Percentiles rank a stretch among this genome's conserved stretches.
phyloP scores from a whole-genome alignment of 35 echinoderm and acorn worm genomes.

The Chiridota heheva region DNA sequence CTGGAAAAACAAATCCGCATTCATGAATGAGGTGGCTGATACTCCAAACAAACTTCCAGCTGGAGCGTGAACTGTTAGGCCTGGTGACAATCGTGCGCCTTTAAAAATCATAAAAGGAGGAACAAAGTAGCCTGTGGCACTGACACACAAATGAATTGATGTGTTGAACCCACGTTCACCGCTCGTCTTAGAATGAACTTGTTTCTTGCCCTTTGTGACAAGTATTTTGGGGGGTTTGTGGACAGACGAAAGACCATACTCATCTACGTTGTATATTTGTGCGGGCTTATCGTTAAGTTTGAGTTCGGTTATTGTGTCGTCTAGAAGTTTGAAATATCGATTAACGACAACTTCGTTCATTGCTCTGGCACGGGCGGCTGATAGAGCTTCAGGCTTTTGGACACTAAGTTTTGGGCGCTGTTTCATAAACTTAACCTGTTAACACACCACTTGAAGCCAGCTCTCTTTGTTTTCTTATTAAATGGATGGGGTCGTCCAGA shows the following conservation, averaged over 20 bases:
- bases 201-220: conserved; percentile 41
- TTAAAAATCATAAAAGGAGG: conserved; percentile 44
- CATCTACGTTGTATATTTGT: conserved; percentile 52
- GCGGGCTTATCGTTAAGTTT: conserved; percentile 35
- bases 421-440: not conserved
- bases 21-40: conserved; percentile 29
- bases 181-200: conserved; percentile 64
- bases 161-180: conserved; percentile 21
- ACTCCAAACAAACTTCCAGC: conserved; percentile 33
- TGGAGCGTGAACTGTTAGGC: conserved; percentile 18
- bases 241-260: conserved; percentile 45
- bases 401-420: conserved; percentile 11
- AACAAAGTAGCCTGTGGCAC: conserved; percentile 18
- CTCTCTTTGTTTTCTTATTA: conserved; percentile 15
- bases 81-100: not conserved
- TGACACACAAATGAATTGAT: conserved; percentile 24
- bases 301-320: not conserved
- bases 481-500: conserved; percentile 24
- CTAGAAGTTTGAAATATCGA: conserved; percentile 45
- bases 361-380: conserved; percentile 25
- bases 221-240: conserved; percentile 27
- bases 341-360: conserved; percentile 49
- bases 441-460: conserved; percentile 27
- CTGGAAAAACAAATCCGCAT: conserved; percentile 43
- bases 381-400: conserved; percentile 58